A percentile compares a stretch with the other conserved stretches of the same genome.
Evolutionary conservation across 2,113 vertebrate species (phyloP).

Genomic region (Helogale parvula): DNA sequence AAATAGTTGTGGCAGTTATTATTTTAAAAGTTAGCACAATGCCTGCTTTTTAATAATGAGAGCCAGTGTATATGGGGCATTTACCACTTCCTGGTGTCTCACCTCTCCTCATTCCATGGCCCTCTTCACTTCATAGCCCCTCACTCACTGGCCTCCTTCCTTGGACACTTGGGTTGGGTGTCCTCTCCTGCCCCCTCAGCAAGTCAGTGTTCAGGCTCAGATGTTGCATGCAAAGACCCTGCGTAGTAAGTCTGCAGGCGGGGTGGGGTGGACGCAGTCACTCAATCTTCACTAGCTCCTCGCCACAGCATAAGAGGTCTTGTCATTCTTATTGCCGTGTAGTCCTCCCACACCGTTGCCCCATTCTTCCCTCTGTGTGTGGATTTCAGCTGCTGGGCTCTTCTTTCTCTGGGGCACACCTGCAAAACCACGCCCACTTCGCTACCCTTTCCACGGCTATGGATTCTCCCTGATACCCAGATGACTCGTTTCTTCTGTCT

Average conservation of each 20-base stretch:
- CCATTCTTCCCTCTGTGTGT: not conserved
- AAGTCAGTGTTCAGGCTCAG: not conserved
- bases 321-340: accelerated
- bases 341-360: not conserved
- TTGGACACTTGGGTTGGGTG: not conserved
- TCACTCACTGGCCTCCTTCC: not conserved
- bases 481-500: not conserved
- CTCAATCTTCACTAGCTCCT: not conserved
- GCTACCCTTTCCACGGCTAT: not conserved
- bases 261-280: not conserved
- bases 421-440: not conserved
- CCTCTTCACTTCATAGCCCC: not conserved
- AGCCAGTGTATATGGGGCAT: not conserved
- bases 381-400: not conserved
- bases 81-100: not conserved
- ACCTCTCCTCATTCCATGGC: not conserved
- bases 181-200: not conserved
- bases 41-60: not conserved
- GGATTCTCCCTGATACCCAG: not conserved
- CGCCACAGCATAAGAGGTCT: accelerated
- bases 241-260: too few species aligned
- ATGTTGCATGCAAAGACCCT: not conserved
- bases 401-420: not conserved
- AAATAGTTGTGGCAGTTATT: not conserved
- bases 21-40: not conserved